Evolutionary conservation across 2,888 invertebrate genomes (phyloP).

Genomic region (Drosophila anomalipes): DNA sequence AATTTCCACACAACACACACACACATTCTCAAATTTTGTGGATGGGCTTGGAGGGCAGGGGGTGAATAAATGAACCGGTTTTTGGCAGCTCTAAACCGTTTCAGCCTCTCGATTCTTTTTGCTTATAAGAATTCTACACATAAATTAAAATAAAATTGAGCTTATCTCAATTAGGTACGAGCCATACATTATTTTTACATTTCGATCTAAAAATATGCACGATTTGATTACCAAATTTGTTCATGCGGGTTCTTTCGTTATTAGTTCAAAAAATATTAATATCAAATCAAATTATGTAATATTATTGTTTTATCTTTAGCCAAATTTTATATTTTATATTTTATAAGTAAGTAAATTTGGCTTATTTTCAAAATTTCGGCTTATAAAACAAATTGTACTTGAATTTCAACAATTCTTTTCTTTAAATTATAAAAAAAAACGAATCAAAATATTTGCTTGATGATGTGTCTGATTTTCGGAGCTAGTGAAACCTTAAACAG

Average conservation of each 20-base stretch:
- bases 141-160: not conserved
- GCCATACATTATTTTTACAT: not conserved
- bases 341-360: not conserved
- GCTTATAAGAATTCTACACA: not conserved
- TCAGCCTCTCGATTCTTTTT: not conserved
- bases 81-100: constrained; percentile 9
- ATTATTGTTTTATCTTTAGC: not conserved
- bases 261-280: not conserved
- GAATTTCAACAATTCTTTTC: not conserved
- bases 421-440: not conserved
- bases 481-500: not conserved
- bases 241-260: not conserved
- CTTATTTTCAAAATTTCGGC: not conserved
- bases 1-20: constrained; percentile 52
- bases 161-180: constrained; percentile 8
- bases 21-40: constrained; percentile 12
- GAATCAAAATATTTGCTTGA: not conserved
- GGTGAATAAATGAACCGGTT: constrained; percentile 19
- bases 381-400: not conserved
- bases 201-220: not conserved
- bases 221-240: not conserved
- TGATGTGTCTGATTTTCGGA: not conserved
- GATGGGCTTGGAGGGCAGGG: not conserved
- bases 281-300: not conserved
- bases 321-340: not conserved